phyloP scores from a whole-genome alignment of 2,113 vertebrate genomes.

The Serinus canaria region DNA sequence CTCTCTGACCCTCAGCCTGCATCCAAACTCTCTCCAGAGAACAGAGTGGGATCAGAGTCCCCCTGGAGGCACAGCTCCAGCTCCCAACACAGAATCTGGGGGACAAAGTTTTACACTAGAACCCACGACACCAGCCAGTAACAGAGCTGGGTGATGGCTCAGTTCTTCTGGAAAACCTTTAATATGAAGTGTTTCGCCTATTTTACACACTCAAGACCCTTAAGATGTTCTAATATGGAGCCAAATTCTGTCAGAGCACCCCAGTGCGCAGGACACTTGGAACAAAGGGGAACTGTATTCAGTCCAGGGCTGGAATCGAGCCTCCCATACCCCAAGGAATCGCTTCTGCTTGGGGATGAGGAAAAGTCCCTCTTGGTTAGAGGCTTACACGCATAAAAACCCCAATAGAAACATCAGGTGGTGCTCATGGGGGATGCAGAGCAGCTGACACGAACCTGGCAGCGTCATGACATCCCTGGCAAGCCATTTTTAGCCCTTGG shows the following conservation, averaged over 20 bases:
- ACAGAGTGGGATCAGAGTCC: neutral
- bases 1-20: fast-evolving
- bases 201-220: neutral
- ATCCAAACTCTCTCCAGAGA: fast-evolving
- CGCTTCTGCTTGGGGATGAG: neutral
- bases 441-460: neutral
- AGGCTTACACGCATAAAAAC: fast-evolving
- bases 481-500: neutral
- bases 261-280: neutral
- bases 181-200: neutral
- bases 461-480: neutral
- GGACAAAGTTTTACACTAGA: fast-evolving
- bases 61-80: neutral
- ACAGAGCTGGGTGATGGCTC: neutral
- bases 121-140: fast-evolving
- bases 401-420: neutral
- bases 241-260: neutral
- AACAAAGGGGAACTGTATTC: neutral
- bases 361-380: neutral
- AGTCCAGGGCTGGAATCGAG: neutral
- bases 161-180: neutral
- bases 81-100: neutral
- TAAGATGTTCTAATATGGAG: neutral
- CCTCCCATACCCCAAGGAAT: neutral
- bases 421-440: neutral